Evolutionary conservation across 2,113 vertebrate species (phyloP), one percentile per base, ranked within the genome.

Genomic region (Dasyprocta punctata): DNA sequence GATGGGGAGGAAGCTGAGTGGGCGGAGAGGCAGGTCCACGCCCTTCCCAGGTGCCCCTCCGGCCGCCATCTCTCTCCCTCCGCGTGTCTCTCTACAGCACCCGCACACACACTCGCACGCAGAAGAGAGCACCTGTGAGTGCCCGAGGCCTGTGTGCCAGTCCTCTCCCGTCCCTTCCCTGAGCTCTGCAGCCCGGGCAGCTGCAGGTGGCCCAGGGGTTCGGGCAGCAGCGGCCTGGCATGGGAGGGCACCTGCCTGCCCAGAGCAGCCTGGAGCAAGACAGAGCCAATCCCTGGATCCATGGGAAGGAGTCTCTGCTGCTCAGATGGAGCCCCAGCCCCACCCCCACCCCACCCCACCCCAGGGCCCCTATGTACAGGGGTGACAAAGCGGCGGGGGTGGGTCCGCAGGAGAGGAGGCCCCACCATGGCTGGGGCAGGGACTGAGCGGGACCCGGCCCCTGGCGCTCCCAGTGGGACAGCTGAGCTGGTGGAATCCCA

Each of bases 401-500:
- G 63, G 28, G 63, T 33, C 30, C 36, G 4, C 61, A n/a, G 30
- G 36, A 20, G 67, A 22, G n/a, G 63, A 65, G 63, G 63, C 33
- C 28, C 28, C 63, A 65, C 11, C 12, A 30, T 65, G 61, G 63
- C 12, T 0, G 4, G n/a, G 20, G 69, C 10, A 9, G n/a, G n/a
- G 17, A 71, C 69, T 71, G n/a, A 71, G n/a, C 9, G 17, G 61
- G 63, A 16, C 33, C 63, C 63, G 33, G 63, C 14, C 33, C 33
- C 63, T 36, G 63, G 30, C 36, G 63, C 63, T 65, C 61, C 61
- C 61, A 65, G 28, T 11, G 28, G 13, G 75, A 38, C 33, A 28
- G 44, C 65, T 7, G 12, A 1, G 1, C 11, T 36, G 63, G 4
- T 19, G 22, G 10, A 14, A 9, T 67, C 52, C n/a, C 2, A 0